Percentiles rank a stretch among this genome's conserved stretches.
Conservation (phyloP, 2,113 vertebrate genomes). For the Hypomesus transpacificus region DNA sequence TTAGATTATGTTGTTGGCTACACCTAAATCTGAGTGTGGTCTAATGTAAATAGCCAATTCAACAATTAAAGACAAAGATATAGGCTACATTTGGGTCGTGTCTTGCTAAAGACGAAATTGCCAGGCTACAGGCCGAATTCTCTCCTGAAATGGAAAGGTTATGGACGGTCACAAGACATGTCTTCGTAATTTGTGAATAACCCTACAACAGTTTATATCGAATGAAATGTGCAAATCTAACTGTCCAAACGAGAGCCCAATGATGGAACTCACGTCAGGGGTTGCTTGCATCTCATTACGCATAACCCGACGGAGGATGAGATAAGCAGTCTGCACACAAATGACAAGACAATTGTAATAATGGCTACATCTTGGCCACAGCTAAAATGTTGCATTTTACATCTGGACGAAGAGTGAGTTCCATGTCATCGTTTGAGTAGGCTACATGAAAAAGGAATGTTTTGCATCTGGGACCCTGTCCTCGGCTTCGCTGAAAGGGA, state of each 20-base stretch:
- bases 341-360: neutral
- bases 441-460: constrained; percentile 68
- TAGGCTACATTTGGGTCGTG: too few relatives aligned
- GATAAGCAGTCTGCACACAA: neutral
- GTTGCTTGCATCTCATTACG: constrained; percentile 3
- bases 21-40: too few relatives aligned
- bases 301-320: neutral
- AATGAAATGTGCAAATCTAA: too few relatives aligned
- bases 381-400: neutral
- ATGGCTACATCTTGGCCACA: neutral
- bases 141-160: too few relatives aligned
- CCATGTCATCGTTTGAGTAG: constrained; percentile 61
- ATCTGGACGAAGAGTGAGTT: constrained; percentile 7
- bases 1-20: too few relatives aligned
- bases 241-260: neutral
- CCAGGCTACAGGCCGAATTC: too few relatives aligned
- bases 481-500: constrained; percentile 58
- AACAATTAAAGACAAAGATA: too few relatives aligned
- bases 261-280: neutral
- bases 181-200: too few relatives aligned
- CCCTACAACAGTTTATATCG: too few relatives aligned
- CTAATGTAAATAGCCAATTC: too few relatives aligned
- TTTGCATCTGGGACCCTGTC: constrained; percentile 61
- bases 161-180: too few relatives aligned
- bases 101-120: too few relatives aligned